Base-by-base conservation (phyloP, 2,113 vertebrate genomes). In the Sitta europaea region DNA sequence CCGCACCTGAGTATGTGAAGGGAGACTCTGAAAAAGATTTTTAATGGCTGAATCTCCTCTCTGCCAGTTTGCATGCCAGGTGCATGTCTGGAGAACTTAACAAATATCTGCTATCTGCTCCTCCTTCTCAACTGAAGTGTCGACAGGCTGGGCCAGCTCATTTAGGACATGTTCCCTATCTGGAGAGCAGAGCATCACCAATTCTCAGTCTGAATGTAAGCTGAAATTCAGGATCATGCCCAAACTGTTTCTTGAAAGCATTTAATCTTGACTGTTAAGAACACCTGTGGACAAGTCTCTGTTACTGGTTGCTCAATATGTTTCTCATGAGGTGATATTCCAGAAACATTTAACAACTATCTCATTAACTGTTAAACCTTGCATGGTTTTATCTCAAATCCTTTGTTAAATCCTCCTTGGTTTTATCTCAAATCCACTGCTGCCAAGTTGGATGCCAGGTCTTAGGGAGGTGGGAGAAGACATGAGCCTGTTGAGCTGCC, bases 271-370 rank as follows among this genome's bases (percentile, higher is more conserved):
- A 72, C 94, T 91, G 79, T 86, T 86, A 96, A 86, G 76, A 31
- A 72, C 80, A 94, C 63, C 42, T 38, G 1, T 73, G 40, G 21
- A 21, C 75, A 63, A 38, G 33, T 82, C 58, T 95, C 93, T 92
- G 76, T 75, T 79, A 84, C 48, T 66, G 24, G 15, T 94, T 93
- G 92, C 75, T 72, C 66, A 84, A 59, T 95, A 73, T 97, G 96
- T 92, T 96, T 97, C 83, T 86, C 93, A 97, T 98, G 96, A 97
- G 54, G 65, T 96, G 61, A 55, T 88, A 92, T 84, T 95, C 78
- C 77, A 88, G 53, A n/a, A 74, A 81, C 61, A 68, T 70, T 24
- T 31, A 96, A 85, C 38, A 91, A 66, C 18, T 10, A 19, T 75
- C 84, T 96, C 35, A 72, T 96, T 97, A 96, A 95, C 90, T 73